These are phyloP conservation scores for Falco biarmicus DNA, from an alignment of 2,797 vertebrate genomes.

Conservation along the genomic window DNA sequence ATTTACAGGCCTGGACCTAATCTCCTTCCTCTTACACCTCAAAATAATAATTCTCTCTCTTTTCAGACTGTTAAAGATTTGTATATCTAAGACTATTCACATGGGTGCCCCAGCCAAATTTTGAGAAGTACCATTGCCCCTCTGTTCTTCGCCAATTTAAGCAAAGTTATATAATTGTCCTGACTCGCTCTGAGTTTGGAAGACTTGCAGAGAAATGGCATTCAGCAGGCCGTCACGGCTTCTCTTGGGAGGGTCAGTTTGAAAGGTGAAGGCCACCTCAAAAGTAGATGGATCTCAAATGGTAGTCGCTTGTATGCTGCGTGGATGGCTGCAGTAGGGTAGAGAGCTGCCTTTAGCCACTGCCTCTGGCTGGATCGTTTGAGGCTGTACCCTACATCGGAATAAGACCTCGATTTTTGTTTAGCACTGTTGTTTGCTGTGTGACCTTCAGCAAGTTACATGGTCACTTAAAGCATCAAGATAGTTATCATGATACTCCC, in stretches of 20 bases:
- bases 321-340: not conserved
- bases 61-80: slow-evolving; percentile 45
- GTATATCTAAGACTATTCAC: slow-evolving; percentile 3
- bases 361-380: not conserved
- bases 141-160: slow-evolving; percentile 15
- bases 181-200: not conserved
- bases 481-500: not conserved
- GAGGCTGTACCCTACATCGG: not conserved
- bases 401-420: not conserved
- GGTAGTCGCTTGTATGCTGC: not conserved
- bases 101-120: slow-evolving; percentile 11
- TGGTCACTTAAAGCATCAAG: not conserved
- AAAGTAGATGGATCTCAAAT: not conserved
- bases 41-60: slow-evolving; percentile 59
- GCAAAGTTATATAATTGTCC: not conserved
- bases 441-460: not conserved
- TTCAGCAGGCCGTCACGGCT: not conserved
- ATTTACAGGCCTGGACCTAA: slow-evolving; percentile 63
- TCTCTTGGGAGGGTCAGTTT: not conserved
- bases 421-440: not conserved
- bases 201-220: not conserved
- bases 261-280: not conserved
- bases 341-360: not conserved
- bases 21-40: slow-evolving; percentile 64
- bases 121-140: slow-evolving; percentile 14